These are phyloP conservation scores for Okapia johnstoni DNA, from an alignment of 2,113 vertebrate genomes.

Conservation along the genomic window DNA sequence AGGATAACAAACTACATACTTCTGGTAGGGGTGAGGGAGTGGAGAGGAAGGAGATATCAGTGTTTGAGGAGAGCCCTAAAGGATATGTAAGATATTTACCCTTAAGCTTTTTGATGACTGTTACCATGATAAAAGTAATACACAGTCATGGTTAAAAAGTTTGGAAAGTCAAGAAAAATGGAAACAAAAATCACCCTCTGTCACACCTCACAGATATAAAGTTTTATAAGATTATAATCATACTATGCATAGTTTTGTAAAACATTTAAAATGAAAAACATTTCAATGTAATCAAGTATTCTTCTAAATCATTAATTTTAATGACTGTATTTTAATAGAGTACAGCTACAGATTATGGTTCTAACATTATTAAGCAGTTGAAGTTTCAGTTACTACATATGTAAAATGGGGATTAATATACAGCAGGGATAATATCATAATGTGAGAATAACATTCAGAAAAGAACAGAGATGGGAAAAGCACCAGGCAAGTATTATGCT, in stretches of 20 bases:
- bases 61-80: neutral
- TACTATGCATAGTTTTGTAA: neutral
- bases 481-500: neutral
- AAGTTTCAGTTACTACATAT: neutral
- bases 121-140: conserved; percentile 1
- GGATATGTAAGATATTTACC: neutral
- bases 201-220: neutral
- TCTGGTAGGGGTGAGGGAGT: neutral
- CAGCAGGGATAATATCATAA: neutral
- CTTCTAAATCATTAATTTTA: neutral
- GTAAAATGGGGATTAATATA: neutral
- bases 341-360: neutral
- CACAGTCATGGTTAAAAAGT: neutral
- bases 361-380: neutral
- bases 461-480: neutral
- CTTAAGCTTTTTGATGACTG: neutral
- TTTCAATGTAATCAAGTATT: neutral
- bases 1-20: neutral
- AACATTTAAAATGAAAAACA: neutral
- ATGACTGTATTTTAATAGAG: neutral
- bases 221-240: neutral
- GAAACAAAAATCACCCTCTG: neutral
- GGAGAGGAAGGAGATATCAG: neutral
- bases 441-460: neutral
- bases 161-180: conserved; percentile 1